phyloP scores from a whole-genome alignment of 1,140 invertebrate genomes.

The Drosophila prosaltans region DNA sequence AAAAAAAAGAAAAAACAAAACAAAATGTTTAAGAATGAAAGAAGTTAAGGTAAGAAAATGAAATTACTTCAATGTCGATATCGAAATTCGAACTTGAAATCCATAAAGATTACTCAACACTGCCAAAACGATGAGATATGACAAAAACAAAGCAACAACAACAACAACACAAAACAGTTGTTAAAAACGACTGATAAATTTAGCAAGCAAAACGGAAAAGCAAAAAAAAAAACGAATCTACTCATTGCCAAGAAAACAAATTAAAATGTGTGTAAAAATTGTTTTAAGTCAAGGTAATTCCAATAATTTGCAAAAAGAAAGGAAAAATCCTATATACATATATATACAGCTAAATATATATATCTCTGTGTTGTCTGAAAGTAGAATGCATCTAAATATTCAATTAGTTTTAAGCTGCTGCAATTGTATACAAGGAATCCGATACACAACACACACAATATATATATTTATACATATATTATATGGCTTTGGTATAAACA shows the following conservation, averaged over 20 bases:
- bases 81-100: constrained; percentile 24
- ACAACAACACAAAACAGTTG: constrained; percentile 53
- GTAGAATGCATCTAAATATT: constrained; percentile 28
- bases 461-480: constrained; percentile 7
- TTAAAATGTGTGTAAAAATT: not conserved
- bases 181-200: constrained; percentile 69
- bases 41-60: constrained; percentile 43
- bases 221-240: not conserved
- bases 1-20: not conserved
- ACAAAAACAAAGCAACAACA: constrained; percentile 16
- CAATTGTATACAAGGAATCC: constrained; percentile 36
- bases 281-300: constrained; percentile 15
- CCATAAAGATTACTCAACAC: constrained; percentile 57
- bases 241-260: constrained; percentile 1
- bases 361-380: constrained; percentile 49
- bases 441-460: constrained; percentile 11
- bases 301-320: constrained; percentile 30
- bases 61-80: constrained; percentile 8
- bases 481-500: too few relatives aligned
- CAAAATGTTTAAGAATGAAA: constrained; percentile 24
- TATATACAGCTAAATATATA: constrained; percentile 18
- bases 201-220: constrained; percentile 23
- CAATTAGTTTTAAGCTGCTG: constrained; percentile 49
- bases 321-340: constrained; percentile 22
- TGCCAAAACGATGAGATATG: constrained; percentile 66